phyloP scores from a whole-genome alignment of 1,140 invertebrate genomes.

The Catajapyx aquilonaris region DNA sequence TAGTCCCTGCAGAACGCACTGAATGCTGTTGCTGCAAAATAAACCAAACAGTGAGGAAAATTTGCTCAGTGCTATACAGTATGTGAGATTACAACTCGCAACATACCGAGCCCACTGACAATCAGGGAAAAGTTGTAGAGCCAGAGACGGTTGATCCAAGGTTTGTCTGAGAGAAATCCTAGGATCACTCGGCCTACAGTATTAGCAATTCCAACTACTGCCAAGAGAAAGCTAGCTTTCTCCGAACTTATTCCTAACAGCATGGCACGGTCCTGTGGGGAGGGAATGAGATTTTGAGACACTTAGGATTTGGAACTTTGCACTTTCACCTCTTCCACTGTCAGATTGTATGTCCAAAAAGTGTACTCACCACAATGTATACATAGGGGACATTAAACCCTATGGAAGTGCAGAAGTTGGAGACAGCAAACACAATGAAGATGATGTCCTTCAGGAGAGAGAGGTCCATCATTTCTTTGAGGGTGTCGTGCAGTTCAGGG shows the following conservation, averaged over 20 bases:
- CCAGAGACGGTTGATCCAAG: constrained; percentile 64
- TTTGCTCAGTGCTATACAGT: no score
- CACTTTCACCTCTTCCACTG: background rate
- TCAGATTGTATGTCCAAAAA: background rate
- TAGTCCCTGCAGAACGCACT: constrained; percentile 50
- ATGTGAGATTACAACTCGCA: constrained; percentile 4
- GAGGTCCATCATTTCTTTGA: constrained; percentile 67
- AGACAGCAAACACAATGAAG: constrained; percentile 75
- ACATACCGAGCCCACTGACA: constrained; percentile 58
- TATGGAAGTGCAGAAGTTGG: constrained; percentile 88
- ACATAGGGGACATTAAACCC: constrained; percentile 91
- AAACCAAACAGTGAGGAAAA: constrained; percentile 7
- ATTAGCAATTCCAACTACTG: constrained; percentile 66
- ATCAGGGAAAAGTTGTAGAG: constrained; percentile 76
- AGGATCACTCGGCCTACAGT: constrained; percentile 68
- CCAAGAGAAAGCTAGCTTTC: constrained; percentile 39
- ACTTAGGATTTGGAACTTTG: constrained; percentile 2
- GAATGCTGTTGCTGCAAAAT: constrained; percentile 49
- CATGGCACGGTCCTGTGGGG: constrained; percentile 33
- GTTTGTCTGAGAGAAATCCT: constrained; percentile 66
- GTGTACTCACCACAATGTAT: constrained; percentile 38
- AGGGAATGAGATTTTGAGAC: background rate
- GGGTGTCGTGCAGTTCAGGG: constrained; percentile 31
- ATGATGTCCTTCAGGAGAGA: constrained; percentile 60
- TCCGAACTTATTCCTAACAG: constrained; percentile 29